Conservation (phyloP, 2,888 invertebrate species). For the Volucella inflata region DNA sequence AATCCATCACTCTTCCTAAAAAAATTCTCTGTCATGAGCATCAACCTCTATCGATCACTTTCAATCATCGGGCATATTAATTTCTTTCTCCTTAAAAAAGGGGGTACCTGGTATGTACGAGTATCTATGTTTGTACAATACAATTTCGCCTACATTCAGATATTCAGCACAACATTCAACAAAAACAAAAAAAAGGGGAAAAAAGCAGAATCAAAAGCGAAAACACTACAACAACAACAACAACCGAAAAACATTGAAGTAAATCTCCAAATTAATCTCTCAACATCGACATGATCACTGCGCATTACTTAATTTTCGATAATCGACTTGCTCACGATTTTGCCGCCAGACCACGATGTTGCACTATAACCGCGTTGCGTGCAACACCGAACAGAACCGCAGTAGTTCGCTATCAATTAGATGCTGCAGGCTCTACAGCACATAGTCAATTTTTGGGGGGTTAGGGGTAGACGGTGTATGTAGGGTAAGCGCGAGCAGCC, state of each 20-base stretch:
- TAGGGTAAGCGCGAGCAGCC: conserved; percentile 2
- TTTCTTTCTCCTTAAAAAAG: conserved; percentile 22
- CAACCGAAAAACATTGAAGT: conserved; percentile 15
- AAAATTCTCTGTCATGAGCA: conserved; percentile 28
- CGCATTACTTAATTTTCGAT: conserved; percentile 68
- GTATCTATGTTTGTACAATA: not conserved
- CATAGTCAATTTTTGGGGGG: too few species aligned
- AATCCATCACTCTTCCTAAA: conserved; percentile 34
- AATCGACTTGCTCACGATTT: conserved; percentile 68
- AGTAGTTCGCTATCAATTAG: conserved; percentile 67
- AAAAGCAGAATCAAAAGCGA: not conserved
- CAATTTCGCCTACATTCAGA: conserved; percentile 46
- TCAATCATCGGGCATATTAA: conserved; percentile 30
- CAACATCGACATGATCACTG: conserved; percentile 61
- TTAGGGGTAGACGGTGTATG: not conserved
- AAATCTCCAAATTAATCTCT: conserved; percentile 62
- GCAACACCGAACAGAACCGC: conserved; percentile 48
- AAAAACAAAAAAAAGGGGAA: not conserved
- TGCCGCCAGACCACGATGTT: conserved; percentile 66
- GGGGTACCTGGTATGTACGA: not conserved
- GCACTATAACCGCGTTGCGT: conserved; percentile 73
- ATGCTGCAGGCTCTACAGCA: conserved; percentile 42
- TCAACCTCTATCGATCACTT: conserved; percentile 48
- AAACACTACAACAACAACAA: too few species aligned
- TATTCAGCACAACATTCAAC: not conserved